phyloP scores from a whole-genome alignment of 2,113 vertebrate genomes.

The Leucoraja erinaceus region DNA sequence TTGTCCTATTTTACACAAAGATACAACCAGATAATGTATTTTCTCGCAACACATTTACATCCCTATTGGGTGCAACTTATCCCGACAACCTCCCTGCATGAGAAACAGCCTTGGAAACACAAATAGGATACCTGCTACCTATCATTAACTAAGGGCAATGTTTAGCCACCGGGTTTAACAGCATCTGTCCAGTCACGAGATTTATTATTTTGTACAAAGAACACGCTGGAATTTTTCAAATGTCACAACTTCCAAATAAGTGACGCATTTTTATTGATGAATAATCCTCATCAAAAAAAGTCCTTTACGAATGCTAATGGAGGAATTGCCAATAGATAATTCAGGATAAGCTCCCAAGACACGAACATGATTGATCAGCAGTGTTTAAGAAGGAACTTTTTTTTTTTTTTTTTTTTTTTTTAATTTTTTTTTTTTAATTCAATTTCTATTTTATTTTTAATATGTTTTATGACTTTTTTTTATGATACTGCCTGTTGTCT shows the following conservation, averaged over 20 bases:
- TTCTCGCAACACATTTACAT: background rate
- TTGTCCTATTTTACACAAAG: too few relatives aligned
- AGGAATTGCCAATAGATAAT: background rate
- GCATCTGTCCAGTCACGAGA: background rate
- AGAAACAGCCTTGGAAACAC: background rate
- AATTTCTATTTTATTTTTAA: too few relatives aligned
- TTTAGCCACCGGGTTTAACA: background rate
- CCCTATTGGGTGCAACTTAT: background rate
- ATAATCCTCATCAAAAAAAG: background rate
- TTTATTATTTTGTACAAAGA: background rate
- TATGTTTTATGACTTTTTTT: too few relatives aligned
- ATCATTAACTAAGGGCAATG: background rate
- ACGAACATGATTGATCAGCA: constrained; percentile 7
- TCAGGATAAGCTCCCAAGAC: background rate
- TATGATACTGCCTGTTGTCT: too few relatives aligned
- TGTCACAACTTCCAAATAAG: background rate
- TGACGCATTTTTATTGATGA: background rate
- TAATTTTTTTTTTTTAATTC: too few relatives aligned
- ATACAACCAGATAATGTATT: background rate
- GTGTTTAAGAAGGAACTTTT: too few relatives aligned
- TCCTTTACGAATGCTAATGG: background rate
- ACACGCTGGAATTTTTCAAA: background rate
- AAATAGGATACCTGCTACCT: background rate
- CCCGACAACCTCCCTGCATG: too few relatives aligned
- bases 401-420: too few relatives aligned